Conservation (phyloP, 2,113 vertebrate genomes). For the Pangasianodon hypophthalmus region DNA sequence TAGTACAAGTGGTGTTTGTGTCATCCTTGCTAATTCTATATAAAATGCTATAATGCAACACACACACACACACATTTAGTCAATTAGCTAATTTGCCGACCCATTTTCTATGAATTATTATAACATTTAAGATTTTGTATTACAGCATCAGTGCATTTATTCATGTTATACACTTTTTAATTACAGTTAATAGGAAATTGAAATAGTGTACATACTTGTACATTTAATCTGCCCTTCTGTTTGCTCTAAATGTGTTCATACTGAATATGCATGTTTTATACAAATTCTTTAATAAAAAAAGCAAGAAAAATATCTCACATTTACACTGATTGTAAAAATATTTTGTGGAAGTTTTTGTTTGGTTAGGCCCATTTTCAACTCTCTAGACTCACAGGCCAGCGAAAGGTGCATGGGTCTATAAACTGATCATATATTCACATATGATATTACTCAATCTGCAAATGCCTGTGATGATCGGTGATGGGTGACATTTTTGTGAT, state of each 20-base stretch:
- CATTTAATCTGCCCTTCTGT: neutral
- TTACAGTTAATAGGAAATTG: neutral
- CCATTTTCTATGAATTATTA: no score
- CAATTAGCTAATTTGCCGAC: neutral
- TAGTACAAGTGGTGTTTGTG: neutral
- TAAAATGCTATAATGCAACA: neutral
- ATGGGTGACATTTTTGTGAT: neutral
- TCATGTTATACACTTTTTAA: neutral
- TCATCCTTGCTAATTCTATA: neutral
- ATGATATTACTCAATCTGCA: no score
- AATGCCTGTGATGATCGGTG: no score
- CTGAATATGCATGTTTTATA: neutral
- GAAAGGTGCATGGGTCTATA: neutral
- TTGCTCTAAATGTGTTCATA: neutral
- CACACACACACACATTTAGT: neutral
- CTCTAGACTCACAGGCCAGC: neutral
- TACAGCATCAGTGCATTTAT: neutral
- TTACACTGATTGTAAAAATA: neutral
- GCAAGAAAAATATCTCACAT: neutral
- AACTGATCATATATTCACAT: neutral
- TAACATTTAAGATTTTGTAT: neutral
- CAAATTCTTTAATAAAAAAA: neutral
- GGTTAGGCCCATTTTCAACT: neutral
- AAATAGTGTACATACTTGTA: neutral
- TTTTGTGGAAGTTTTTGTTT: neutral